Conservation (phyloP, 2,888 invertebrate species). For the Drosophila testacea region DNA sequence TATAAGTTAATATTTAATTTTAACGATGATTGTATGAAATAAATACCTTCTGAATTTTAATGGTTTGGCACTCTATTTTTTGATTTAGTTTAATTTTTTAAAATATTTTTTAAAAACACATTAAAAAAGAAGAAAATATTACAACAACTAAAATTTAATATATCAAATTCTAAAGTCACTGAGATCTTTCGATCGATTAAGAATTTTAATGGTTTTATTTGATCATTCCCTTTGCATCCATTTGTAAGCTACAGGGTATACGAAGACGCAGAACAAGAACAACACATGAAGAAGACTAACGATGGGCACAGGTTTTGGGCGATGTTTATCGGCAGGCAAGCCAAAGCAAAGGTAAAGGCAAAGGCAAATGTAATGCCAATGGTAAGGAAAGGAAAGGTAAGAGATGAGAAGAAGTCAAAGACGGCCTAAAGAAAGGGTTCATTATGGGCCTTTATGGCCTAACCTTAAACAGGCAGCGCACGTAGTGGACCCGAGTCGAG, state of each 20-base stretch:
- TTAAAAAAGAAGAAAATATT: too few relatives aligned
- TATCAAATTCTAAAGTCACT: too few relatives aligned
- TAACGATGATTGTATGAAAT: too few relatives aligned
- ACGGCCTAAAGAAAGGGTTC: constrained; percentile 66
- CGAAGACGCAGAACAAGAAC: constrained; percentile 15
- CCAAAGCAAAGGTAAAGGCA: constrained; percentile 11
- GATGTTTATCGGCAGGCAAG: constrained; percentile 64
- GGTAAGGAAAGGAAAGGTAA: constrained; percentile 3
- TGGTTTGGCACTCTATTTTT: too few relatives aligned
- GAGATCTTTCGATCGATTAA: too few relatives aligned
- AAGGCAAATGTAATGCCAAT: constrained; percentile 10
- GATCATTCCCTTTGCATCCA: background rate
- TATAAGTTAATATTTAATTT: too few relatives aligned
- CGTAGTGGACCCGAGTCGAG: constrained; percentile 48
- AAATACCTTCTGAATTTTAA: too few relatives aligned
- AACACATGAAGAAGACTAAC: constrained; percentile 56
- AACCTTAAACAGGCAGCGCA: constrained; percentile 57
- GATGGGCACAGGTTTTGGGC: constrained; percentile 56
- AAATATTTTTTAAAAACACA: too few relatives aligned
- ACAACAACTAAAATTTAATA: too few relatives aligned
- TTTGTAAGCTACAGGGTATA: constrained; percentile 11
- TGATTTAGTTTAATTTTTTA: too few relatives aligned
- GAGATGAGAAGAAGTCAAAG: constrained; percentile 8
- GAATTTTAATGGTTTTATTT: too few relatives aligned
- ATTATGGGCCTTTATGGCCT: constrained; percentile 65